Percentiles rank a stretch among this genome's conserved stretches.
phyloP scores from a whole-genome alignment of 2,888 invertebrate species.

The Clunio marinus region DNA sequence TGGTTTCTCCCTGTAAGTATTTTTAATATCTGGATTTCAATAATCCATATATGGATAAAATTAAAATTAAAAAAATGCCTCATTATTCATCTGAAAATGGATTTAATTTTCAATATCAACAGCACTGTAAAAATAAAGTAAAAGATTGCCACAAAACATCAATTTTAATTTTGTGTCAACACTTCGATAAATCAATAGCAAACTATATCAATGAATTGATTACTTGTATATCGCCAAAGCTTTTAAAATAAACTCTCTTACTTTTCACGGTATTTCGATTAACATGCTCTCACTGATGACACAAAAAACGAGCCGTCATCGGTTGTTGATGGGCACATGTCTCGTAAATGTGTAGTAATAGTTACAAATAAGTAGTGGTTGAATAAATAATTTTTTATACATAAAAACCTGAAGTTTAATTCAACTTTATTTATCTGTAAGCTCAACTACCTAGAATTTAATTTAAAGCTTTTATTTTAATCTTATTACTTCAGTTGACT shows the following conservation, averaged over 20 bases:
- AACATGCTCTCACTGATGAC: neutral
- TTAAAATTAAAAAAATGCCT: too few relatives aligned
- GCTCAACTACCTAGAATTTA: too few relatives aligned
- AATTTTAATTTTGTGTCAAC: conserved; percentile 24
- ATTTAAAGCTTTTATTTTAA: too few relatives aligned
- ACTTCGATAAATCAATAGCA: conserved; percentile 38
- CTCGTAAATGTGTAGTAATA: too few relatives aligned
- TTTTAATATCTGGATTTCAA: too few relatives aligned
- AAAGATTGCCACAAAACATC: conserved; percentile 23
- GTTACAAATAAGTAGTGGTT: too few relatives aligned
- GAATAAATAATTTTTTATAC: too few relatives aligned
- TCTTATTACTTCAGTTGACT: too few relatives aligned
- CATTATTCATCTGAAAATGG: neutral
- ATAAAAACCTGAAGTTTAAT: too few relatives aligned
- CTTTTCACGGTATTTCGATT: neutral
- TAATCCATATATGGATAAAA: too few relatives aligned
- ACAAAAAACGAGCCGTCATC: neutral
- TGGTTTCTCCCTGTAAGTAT: too few relatives aligned
- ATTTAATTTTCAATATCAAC: conserved; percentile 5
- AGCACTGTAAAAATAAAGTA: neutral
- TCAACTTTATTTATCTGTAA: too few relatives aligned
- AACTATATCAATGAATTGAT: conserved; percentile 30
- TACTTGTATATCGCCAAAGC: conserved; percentile 2
- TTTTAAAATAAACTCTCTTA: conserved; percentile 3
- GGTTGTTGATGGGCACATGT: conserved; percentile 14